Base-by-base conservation (phyloP, 2,888 invertebrate genomes). In the Drosophila ezoana region DNA sequence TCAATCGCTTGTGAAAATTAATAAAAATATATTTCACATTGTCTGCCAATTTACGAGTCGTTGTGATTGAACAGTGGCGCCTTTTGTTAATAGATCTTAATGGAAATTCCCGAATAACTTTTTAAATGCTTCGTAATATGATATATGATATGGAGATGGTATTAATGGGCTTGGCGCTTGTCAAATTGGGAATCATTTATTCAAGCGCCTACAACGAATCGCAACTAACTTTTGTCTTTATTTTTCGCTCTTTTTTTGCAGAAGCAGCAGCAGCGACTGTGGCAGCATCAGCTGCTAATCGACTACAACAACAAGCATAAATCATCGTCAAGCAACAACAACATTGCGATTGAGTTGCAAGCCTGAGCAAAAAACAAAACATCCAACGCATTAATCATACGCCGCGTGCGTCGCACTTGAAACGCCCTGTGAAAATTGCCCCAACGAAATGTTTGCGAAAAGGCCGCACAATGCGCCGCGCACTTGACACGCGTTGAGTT, bases 401-500 rank as follows among this genome's bases (percentile, higher is more conserved):
- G 88, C 74, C 83, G 68, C 64, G 77, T 79, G 65, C 45, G 43
- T 38, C 74, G 61, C 33, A 18, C 47, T 54, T 33, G 40, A 51
- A 58, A 53, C 20, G 43, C 35, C 41, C 48, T 51, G 58, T 48
- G 43, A 37, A 61, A 76, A 59, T 48, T 33, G 43, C 53, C 54
- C 70, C 37, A 11, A 75, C 75, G 72, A 84, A 81, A 90, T 89
- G 90, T 79, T 81, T 74, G 78, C 79, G 71, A 68, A 64, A 76
- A 71, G 62, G 79, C 79, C 77, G 59, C 71, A 79, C 61, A 82
- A 81, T 76, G 67, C 76, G 54, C 83, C 86, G 90, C 83, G 77
- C 87, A 90, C 84, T 89, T 90, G 90, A 90, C 90, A 90, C 88
- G 79, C 76, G 79, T 83, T 89, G 66, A 89, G 78, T 53, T 32